phyloP scores from a whole-genome alignment of 2,888 invertebrate genomes.

The Phengaris alcon region DNA sequence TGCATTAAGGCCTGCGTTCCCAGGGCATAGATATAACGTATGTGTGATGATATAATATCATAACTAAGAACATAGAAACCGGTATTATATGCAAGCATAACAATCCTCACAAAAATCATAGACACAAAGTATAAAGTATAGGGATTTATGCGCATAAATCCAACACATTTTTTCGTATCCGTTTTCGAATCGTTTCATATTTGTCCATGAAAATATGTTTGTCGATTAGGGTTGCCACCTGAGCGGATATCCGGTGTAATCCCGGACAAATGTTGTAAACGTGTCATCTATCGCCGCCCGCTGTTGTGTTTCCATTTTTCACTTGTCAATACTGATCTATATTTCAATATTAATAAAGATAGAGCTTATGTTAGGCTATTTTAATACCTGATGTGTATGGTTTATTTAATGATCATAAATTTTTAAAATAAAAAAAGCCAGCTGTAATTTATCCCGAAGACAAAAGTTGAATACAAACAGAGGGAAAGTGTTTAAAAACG shows the following conservation, averaged over 20 bases:
- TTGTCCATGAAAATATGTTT: slow-evolving; percentile 26
- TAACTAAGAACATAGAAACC: neutral
- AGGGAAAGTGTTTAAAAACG: too few species aligned
- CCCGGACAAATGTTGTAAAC: slow-evolving; percentile 18
- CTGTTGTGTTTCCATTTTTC: slow-evolving; percentile 2
- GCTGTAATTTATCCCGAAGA: too few species aligned
- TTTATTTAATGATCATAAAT: too few species aligned
- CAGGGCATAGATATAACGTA: neutral
- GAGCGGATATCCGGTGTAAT: slow-evolving; percentile 15
- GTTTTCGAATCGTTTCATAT: slow-evolving; percentile 23
- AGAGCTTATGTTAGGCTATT: neutral
- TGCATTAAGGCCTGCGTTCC: neutral
- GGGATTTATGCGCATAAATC: slow-evolving; percentile 23
- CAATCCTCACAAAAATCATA: neutral
- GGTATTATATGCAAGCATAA: neutral
- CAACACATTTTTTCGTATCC: slow-evolving; percentile 17
- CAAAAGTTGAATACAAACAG: too few species aligned
- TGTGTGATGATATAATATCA: neutral
- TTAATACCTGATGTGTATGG: too few species aligned
- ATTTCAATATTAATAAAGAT: neutral
- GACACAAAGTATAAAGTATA: slow-evolving; percentile 1
- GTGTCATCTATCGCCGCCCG: slow-evolving; percentile 2
- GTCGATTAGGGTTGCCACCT: slow-evolving; percentile 22
- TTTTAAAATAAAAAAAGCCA: too few species aligned
- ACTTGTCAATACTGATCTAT: slow-evolving; percentile 1